These are phyloP conservation scores for Python bivittatus DNA, from an alignment of 2,113 vertebrate species.

Conservation along the genomic window DNA sequence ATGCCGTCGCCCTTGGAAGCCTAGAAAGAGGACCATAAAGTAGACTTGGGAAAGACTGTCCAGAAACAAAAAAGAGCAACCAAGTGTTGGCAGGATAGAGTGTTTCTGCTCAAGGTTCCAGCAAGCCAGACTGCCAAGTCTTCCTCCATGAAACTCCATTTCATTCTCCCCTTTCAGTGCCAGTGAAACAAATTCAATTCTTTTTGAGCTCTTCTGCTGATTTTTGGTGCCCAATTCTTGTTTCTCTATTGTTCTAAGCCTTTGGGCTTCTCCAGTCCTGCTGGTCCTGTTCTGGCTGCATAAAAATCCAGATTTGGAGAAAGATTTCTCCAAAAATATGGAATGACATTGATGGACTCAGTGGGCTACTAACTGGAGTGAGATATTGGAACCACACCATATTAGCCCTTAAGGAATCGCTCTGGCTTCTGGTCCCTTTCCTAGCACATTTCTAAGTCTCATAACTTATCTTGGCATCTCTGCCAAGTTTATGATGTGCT, in stretches of 20 bases:
- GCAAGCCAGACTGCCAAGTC: background rate
- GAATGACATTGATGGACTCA: background rate
- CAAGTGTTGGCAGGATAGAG: background rate
- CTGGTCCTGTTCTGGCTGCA: background rate
- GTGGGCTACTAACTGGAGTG: background rate
- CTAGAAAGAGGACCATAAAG: conserved; percentile 20
- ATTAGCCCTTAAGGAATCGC: background rate
- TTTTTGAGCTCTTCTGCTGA: background rate
- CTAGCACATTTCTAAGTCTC: background rate
- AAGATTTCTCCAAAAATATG: background rate
- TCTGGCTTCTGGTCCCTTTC: background rate
- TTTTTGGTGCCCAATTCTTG: background rate
- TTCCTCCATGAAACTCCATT: background rate
- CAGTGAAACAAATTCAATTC: background rate
- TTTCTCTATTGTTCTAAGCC: background rate
- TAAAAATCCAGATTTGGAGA: background rate
- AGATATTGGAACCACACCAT: background rate
- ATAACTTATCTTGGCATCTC: background rate
- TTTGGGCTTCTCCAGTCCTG: background rate
- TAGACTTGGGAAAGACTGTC: no score
- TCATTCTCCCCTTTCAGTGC: background rate
- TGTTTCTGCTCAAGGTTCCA: background rate
- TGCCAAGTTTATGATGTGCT: background rate
- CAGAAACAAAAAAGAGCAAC: background rate
- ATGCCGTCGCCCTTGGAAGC: conserved; percentile 1